A percentile compares a stretch with the other conserved stretches of the same genome.
phyloP scores from a whole-genome alignment of 2,797 vertebrate species.

The Halcyon chelicuti region DNA sequence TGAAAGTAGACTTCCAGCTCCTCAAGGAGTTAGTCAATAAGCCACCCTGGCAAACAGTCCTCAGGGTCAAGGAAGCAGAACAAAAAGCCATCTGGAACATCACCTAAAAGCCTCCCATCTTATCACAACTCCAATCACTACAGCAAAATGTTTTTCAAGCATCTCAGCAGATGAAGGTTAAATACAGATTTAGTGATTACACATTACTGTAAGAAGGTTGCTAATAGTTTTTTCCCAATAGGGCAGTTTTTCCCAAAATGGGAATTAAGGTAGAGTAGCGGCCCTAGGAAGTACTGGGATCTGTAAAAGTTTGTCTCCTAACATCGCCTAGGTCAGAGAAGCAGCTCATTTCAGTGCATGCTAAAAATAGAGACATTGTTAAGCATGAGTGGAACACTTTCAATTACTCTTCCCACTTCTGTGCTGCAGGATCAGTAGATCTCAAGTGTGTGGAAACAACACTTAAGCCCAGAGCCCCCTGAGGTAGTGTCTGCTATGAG shows the following conservation, averaged over 20 bases:
- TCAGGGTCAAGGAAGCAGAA: too few species aligned
- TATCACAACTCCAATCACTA: not conserved
- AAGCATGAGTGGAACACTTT: not conserved
- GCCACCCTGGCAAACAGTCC: too few species aligned
- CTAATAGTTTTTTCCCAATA: not conserved
- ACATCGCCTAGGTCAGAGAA: not conserved
- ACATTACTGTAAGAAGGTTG: not conserved
- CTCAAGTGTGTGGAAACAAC: not conserved
- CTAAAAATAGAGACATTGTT: not conserved
- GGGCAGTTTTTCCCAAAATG: not conserved
- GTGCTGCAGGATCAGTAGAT: not conserved
- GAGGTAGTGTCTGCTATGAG: not conserved
- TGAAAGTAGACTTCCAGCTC: too few species aligned
- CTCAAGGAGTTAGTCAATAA: too few species aligned
- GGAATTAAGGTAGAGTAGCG: not conserved
- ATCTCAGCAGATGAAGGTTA: not conserved
- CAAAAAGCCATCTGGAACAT: not conserved
- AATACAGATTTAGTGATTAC: not conserved
- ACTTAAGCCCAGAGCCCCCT: not conserved
- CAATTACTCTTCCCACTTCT: not conserved
- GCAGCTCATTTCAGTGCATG: not conserved
- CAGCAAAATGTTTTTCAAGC: not conserved
- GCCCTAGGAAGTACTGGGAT: not conserved
- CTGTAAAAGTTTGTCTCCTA: not conserved
- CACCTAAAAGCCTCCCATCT: not conserved